These are phyloP conservation scores for Odontamblyopus lacepedii DNA, from an alignment of 2,797 vertebrate species.

Conservation along the genomic window DNA sequence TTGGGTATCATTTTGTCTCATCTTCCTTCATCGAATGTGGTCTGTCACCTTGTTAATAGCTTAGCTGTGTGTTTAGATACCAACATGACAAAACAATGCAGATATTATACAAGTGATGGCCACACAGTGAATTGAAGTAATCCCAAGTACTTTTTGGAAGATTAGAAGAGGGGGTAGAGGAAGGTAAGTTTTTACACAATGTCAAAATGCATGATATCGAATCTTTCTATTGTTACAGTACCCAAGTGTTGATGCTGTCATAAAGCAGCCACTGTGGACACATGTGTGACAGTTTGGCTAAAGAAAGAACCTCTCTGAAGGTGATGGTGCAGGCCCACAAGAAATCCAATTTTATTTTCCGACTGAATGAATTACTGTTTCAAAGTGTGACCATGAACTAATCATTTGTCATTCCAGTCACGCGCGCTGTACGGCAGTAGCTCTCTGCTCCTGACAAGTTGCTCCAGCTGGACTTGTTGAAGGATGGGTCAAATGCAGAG, in stretches of 20 bases:
- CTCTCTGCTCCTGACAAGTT: no score
- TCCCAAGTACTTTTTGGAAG: conserved; percentile 30
- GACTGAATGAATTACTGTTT: not conserved
- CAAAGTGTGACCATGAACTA: no score
- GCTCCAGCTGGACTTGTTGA: no score
- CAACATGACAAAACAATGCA: conserved; percentile 54
- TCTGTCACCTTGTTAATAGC: conserved; percentile 51
- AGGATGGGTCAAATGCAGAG: no score
- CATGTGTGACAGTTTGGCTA: not conserved
- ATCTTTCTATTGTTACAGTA: conserved; percentile 13
- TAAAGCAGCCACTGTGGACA: not conserved
- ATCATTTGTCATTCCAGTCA: no score
- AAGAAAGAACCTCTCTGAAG: not conserved
- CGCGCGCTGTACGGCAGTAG: no score
- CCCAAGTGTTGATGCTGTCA: not conserved
- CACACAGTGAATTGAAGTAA: conserved; percentile 51
- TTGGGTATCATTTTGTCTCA: conserved; percentile 40
- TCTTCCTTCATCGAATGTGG: conserved; percentile 52
- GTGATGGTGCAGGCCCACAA: not conserved
- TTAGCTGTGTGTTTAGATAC: conserved; percentile 56
- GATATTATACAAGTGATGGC: conserved; percentile 51
- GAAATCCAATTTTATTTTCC: not conserved
- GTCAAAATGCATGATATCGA: conserved; percentile 16
- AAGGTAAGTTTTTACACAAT: conserved; percentile 18
- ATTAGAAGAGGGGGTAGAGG: conserved; percentile 11